These are phyloP conservation scores for Hyles euphorbiae DNA, from an alignment of 1,140 invertebrate genomes.

Conservation along the genomic window DNA sequence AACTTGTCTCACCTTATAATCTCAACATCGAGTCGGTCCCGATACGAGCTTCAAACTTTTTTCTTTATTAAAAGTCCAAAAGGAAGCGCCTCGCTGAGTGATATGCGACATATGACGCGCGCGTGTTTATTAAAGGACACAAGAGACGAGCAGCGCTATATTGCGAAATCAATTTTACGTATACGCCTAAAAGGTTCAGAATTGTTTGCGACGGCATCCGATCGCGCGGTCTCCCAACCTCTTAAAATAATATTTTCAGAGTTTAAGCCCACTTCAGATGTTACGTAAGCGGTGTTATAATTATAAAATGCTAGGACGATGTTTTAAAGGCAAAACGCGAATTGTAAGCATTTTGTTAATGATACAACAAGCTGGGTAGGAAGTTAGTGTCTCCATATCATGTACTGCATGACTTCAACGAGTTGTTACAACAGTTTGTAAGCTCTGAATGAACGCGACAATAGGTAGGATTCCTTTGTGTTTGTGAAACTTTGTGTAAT, in stretches of 20 bases:
- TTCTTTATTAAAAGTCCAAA: conserved; percentile 65
- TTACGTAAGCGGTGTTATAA: conserved; percentile 69
- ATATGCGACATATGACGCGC: conserved; percentile 66
- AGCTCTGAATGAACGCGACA: too few species aligned
- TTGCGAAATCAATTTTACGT: conserved; percentile 48
- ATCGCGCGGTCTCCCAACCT: conserved; percentile 53
- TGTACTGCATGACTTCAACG: too few species aligned
- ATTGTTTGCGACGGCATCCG: conserved; percentile 14
- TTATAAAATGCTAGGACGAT: conserved; percentile 56
- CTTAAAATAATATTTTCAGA: conserved; percentile 70
- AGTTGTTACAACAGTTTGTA: too few species aligned
- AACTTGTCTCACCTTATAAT: conserved; percentile 16
- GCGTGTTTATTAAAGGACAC: conserved; percentile 31
- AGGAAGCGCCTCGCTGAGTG: conserved; percentile 65
- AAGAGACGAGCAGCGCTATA: conserved; percentile 22
- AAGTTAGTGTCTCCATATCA: too few species aligned
- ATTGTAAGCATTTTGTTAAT: conserved; percentile 13
- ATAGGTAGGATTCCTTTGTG: too few species aligned
- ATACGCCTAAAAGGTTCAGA: conserved; percentile 36
- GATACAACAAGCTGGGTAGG: too few species aligned
- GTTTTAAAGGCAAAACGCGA: conserved; percentile 42
- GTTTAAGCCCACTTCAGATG: conserved; percentile 53
- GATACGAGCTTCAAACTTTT: conserved; percentile 25
- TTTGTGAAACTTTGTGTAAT: too few species aligned
- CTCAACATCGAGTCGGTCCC: conserved; percentile 13